A percentile compares a stretch with the other conserved stretches of the same genome.
phyloP scores from a whole-genome alignment of 2,113 vertebrate species.

The Sminthopsis crassicaudata region DNA sequence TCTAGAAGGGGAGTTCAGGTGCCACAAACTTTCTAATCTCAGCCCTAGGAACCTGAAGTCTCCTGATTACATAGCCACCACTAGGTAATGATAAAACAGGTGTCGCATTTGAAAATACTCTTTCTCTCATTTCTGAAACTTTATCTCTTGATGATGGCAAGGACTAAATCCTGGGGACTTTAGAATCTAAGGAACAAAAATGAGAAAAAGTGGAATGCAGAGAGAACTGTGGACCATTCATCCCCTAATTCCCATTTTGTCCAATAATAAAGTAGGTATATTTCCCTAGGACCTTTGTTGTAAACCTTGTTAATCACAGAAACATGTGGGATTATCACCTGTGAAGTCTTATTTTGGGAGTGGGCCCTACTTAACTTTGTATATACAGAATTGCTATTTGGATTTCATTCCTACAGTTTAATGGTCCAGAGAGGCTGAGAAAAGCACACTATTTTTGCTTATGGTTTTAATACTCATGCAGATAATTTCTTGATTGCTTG shows the following conservation, averaged over 20 bases:
- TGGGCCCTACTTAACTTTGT: conserved; percentile 19
- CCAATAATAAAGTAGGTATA: conserved; percentile 27
- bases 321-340: conserved; percentile 58
- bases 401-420: conserved; percentile 11
- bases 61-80: not conserved
- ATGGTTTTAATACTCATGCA: conserved; percentile 12
- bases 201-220: conserved; percentile 18
- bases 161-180: not conserved
- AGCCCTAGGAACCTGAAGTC: not conserved
- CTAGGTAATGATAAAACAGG: not conserved
- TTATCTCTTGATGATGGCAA: not conserved
- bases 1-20: not conserved
- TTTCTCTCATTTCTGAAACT: not conserved
- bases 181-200: not conserved
- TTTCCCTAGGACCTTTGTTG: conserved; percentile 28
- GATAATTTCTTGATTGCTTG: conserved; percentile 4
- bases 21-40: not conserved
- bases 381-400: conserved; percentile 15
- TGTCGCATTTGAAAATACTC: not conserved
- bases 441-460: conserved; percentile 6
- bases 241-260: conserved; percentile 32
- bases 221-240: not conserved
- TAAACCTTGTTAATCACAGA: conserved; percentile 63
- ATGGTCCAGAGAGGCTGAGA: not conserved
- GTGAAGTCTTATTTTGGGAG: conserved; percentile 30